Evolutionary conservation across 2,113 vertebrate genomes (phyloP).

Genomic region (Apistogramma diplotaenia): DNA sequence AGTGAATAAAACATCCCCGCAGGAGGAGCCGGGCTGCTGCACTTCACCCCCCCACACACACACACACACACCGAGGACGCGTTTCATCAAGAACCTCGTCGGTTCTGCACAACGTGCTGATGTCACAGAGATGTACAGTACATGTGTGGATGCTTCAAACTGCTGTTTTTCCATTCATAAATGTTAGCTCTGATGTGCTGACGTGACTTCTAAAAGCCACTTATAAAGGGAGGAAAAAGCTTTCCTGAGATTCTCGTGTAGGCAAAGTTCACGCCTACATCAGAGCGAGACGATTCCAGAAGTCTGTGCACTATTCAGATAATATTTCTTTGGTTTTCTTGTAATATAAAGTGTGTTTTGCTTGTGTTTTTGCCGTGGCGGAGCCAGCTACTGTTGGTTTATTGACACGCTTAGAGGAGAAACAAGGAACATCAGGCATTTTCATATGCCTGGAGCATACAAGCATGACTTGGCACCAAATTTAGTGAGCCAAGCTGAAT

Average conservation of each 20-base stretch:
- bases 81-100: slow-evolving; percentile 5
- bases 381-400: not conserved
- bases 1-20: slow-evolving; percentile 17
- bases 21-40: not conserved
- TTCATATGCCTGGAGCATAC: not conserved
- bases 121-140: not conserved
- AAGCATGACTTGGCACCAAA: not conserved
- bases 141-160: not conserved
- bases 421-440: not conserved
- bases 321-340: not conserved
- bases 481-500: not conserved
- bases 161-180: not conserved
- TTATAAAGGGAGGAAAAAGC: not conserved
- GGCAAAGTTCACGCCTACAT: not conserved
- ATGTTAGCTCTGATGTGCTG: not conserved
- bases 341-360: not conserved
- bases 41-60: slow-evolving; percentile 18
- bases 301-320: not conserved
- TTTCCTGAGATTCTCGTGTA: not conserved
- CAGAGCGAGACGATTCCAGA: not conserved
- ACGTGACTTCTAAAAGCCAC: not conserved
- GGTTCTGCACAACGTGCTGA: not conserved
- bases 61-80: not conserved
- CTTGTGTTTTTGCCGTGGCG: not conserved
- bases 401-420: not conserved